Evolutionary conservation across 2,888 invertebrate species (phyloP), one percentile per base, ranked within the genome.

Genomic region (Leucoma salicis): DNA sequence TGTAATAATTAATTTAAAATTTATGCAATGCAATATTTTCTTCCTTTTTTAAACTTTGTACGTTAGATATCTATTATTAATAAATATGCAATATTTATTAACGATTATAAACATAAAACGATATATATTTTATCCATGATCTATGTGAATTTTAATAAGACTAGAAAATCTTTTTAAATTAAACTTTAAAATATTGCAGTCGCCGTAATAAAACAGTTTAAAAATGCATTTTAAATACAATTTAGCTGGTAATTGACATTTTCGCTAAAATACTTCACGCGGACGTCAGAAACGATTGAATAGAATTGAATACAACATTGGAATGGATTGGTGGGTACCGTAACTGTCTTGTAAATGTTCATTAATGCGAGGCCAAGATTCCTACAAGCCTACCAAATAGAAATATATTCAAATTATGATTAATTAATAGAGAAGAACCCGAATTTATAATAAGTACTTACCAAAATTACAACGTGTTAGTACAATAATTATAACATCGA

Each of bases 381-480:
- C 82, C 82, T 65, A 50, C 43, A 57, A 61, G 50, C 54, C 50
- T 42, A 63, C 42, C 49, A 31, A 31, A 51, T 35, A 49, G 53
- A 48, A 16, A 29, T 44, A 39, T 40, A 28, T n/a, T n/a, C n/a
- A n/a, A n/a, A n/a, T n/a, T n/a, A n/a, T n/a, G 28, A 50, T 53
- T 51, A 47, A 53, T 62, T 54, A 53, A 56, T 51, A 57, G 46
- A 51, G 53, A 48, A 31, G 54, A 68, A 68, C 67, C 66, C 67
- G 62, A 74, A 68, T 66, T 68, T 63, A 74, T 65, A 70, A 74
- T 83, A 83, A 84, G 81, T 83, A 84, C 82, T 78, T 78, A 82
- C 67, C 72, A 76, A 78, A 64, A 66, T 70, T 66, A 74, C 56
- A 65, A 57, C 54, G 66, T 66, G 66, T 73, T 74, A 72, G 69